Base-by-base conservation (phyloP, 1,140 invertebrate species). In the Drosophila biarmipes region DNA sequence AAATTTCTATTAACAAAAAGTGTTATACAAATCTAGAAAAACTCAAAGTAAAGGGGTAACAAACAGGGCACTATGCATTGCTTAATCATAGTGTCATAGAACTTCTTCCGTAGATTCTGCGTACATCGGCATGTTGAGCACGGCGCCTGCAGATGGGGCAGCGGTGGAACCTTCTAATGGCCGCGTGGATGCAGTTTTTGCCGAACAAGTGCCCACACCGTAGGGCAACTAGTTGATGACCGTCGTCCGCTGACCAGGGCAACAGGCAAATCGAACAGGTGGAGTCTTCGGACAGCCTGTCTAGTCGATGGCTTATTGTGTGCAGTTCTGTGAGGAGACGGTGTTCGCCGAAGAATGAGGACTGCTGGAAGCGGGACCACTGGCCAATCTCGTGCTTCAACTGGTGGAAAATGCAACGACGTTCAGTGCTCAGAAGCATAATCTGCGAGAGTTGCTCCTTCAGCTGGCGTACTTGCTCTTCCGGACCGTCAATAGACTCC, bases 121-220 rank as follows among this genome's bases (percentile, higher is more conserved):
- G 43, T 12, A 46, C 43, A 3, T 46, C 21, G 21, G 6, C 2
- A 21, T 46, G 43, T 4, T 7, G 6, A 8, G 43, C 43, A 6
- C 43, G 43, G 6, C 43, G 43, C 21, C 21, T 14, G 43, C 43
- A 46, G 12, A 46, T 46, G 1, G 43, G 43, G 19, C 43, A 46
- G 14, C 43, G 43, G 27, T 46, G 43, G 12, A 4, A 27, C 3
- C 21, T 14, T 12, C 43, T 21, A 6, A 46, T 46, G 43, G 43
- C 43, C 2, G 21, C n/a, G 43, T 46, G 43, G 14, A 46, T 46
- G 43, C 43, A 46, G 21, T 24, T 27, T 6, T 7, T n/a, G 6
- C 43, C 43, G 4, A 46, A 46, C 21, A 46, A 27, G 7, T 46
- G 43, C 12, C 21, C 43, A 7, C 43, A 46, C 2, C 14, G 14